Evolutionary conservation across 2,113 vertebrate genomes (phyloP), one percentile per base, ranked within the genome.

Genomic region (Sinocyclocheilus grahami): DNA sequence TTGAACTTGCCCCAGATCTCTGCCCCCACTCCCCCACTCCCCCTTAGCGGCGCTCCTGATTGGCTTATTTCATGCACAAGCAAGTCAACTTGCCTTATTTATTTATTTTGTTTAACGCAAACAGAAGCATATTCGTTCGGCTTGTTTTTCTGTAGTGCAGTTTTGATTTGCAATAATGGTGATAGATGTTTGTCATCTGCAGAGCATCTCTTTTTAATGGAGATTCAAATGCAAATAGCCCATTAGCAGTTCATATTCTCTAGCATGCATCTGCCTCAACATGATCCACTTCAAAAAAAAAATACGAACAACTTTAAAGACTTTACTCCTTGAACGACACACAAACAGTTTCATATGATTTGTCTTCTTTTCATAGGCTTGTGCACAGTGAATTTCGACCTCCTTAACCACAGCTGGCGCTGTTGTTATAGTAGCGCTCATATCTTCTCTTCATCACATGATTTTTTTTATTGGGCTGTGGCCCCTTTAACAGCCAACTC

Each of bases 401-500:
- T 93, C 94, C 83, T 6, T 39, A 7, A n/a, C 81, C 8, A 3
- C 0, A 1, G 86, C 0, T 0, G 92, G 91, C 91, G 92, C 93
- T 93, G 90, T 39, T 27, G 62, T 33, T 30, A 13, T 22, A 30
- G 14, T 4, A 51, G 7, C 20, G n/a, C 55, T 11, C 79, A 48
- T 12, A 63, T 10, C 14, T 1, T 69, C 5, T 78, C 42, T 62
- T 16, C 20, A 30, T 9, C 30, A 13, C 20, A 13, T 81, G 8
- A 39, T 33, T 33, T 20, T 51, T 62, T 60, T 22, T 62, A 62
- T n/a, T 0, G 14, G 22, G 27, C 30, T 42, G 3, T 86, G 74
- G 48, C 75, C 90, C 84, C 93, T 94, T 95, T 93, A 94, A 94
- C 86, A 11, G 30, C 74, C 13, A 72, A 9, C 85, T 85, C 81